Evolutionary conservation across 2,113 vertebrate species (phyloP), one percentile per base, ranked within the genome.

Genomic region (Proteles cristata): DNA sequence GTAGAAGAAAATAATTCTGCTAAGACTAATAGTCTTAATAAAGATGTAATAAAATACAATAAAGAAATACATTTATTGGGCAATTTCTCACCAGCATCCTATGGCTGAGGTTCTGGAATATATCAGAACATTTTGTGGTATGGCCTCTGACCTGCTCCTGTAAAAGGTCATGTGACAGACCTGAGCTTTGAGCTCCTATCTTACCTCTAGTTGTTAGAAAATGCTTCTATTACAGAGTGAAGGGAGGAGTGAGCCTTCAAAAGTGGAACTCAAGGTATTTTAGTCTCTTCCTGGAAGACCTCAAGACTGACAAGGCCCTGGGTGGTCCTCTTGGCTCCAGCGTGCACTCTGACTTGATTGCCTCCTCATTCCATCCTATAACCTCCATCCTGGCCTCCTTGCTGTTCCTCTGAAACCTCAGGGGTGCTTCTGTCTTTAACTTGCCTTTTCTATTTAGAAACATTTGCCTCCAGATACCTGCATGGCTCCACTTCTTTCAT

Each of bases 301-400:
- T 53, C 4, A 5, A 55, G 68, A 19, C 58, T 21, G 3, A 1
- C 43, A 50, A 11, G 45, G 19, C 71, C 15, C 28, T 7, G 7
- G 23, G 5, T 25, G 28, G 7, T 31, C n/a, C 15, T 39, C 15
- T 19, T 19, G 53, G 17, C n/a, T 23, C 10, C 3, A 7, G 28
- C 0, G 4, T 86, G 35, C 35, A 8, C 25, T n/a, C 68, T 11
- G 23, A 50, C 1, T 17, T 31, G 3, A 17, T 2, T 3, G 21
- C 17, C 14, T 66, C 5, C 23, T 10, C 1, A 26, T 4, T 25
- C 0, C 19, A 0, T 17, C 50, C 55, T 10, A 19, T 1, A 1
- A 1, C n/a, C 50, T 53, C 33, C 53, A 12, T 55, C 71, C 71
- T 19, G 68, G 69, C 1, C 15, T 84, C 23, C 21, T 35, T 48